Evolutionary conservation across 2,113 vertebrate species (phyloP), one percentile per base, ranked within the genome.

Genomic region (Onychorhynchus coronatus): DNA sequence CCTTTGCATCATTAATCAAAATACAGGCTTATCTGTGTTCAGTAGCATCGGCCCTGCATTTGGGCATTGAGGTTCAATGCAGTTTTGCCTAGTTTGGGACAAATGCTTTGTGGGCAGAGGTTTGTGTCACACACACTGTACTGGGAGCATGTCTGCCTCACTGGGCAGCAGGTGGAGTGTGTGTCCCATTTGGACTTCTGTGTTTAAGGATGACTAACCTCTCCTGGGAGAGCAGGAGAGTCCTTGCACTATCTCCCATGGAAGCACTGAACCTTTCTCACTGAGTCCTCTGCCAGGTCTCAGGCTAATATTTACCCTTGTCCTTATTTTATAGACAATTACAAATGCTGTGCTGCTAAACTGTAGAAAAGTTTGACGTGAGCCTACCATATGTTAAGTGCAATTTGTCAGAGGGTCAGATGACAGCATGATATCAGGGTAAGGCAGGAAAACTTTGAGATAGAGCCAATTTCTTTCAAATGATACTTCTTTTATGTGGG

Each of bases 401-500:
- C 39, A 72, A 6, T 91, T 83, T 87, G 20, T 63, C n/a, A 61
- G 37, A 37, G 52, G 49, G 41, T 91, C 73, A 80, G 28, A 31
- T 91, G 82, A 30, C 80, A 79, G 49, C 2, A 0, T 58, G 70
- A 82, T 92, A 89, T 93, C 65, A 68, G 2, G 22, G 24, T 11
- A 92, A 91, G 68, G 73, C 85, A 75, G 19, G 62, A 81, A 52
- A 95, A 63, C 21, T 74, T 55, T 61, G 56, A 66, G 63, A 50
- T 52, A 62, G 41, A 92, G 84, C 11, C 8, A 58, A 9, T 82
- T 79, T 89, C 22, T 78, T 87, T 61, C 37, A 82, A 33, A 82
- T 94, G 28, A 35, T 15, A 30, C 14, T 44, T 49, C 66, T 56
- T 55, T 85, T 33, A 61, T 78, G 68, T 91, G 85, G 83, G 85